These are phyloP conservation scores for Tenodera sinensis DNA, from an alignment of 2,888 invertebrate genomes.

Conservation along the genomic window DNA sequence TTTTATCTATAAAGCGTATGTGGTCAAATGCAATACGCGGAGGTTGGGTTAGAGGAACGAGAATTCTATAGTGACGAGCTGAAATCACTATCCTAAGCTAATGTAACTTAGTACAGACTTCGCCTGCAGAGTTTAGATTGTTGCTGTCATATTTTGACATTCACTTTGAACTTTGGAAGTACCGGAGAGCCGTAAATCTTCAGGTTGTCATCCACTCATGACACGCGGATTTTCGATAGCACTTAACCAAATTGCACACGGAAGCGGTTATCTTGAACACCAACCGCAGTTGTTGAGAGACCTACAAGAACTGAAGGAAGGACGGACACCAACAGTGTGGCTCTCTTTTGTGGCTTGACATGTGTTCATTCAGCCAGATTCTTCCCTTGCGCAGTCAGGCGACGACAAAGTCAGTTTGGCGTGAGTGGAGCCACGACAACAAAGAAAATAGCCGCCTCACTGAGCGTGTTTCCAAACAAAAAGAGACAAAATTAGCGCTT, in stretches of 20 bases:
- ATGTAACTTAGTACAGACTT: no score
- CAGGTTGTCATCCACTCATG: no score
- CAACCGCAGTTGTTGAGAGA: background rate
- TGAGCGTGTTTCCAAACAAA: background rate
- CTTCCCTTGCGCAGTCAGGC: background rate
- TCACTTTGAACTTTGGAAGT: no score
- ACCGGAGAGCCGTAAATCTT: no score
- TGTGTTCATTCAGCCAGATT: background rate
- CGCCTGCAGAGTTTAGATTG: no score
- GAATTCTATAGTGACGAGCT: no score
- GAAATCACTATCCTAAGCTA: no score
- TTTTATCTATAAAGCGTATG: no score
- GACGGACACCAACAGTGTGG: background rate
- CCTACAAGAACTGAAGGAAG: background rate
- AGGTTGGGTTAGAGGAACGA: no score
- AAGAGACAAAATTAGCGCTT: background rate
- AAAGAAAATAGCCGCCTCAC: background rate
- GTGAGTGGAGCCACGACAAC: background rate
- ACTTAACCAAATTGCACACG: background rate
- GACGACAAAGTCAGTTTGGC: background rate
- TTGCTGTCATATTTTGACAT: no score
- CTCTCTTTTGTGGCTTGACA: background rate
- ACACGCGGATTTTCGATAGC: no score
- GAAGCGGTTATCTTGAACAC: background rate
- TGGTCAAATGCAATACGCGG: no score